Base-by-base conservation (phyloP, 2,113 vertebrate genomes). In the Calonectris borealis region DNA sequence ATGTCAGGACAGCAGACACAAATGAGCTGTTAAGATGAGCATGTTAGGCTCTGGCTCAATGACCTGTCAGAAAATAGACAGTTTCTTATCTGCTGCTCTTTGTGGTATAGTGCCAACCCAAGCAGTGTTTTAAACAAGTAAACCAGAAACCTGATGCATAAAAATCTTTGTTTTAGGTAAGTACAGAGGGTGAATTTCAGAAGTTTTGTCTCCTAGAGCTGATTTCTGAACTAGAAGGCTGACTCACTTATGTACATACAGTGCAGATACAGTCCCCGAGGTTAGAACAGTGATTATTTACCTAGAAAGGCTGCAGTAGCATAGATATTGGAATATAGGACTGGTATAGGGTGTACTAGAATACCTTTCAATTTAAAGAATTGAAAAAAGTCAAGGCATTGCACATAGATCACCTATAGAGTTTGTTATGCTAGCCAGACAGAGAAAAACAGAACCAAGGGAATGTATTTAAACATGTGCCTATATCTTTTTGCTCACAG, bases 61-160 rank as follows among this genome's bases (percentile, higher is more conserved):
- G 91, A 83, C 82, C 77, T 96, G 93, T 94, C 96, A 96, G 87
- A 84, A 95, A 90, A 86, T 32, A 88, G 22, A 80, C 57, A 52
- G 81, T 66, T 93, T 64, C 77, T 82, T 82, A 68, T 48, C 51
- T 8, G 3, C 75, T 29, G 54, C 70, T 88, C 58, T 80, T 78
- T 52, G 44, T 83, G 84, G 34, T 83, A 88, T 57, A 83, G 44
- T 52, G 40, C 79, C 90, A 91, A 26, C 32, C 42, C 87, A 32
- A 86, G 71, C 42, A 83, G 62, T 51, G 57, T 88, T 94, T 95
- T 86, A 86, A 73, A 78, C 3, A n/a, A 66, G n/a, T 57, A 87
- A 89, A 90, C 20, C 71, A 64, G 70, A 85, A 90, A 40, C 32
- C 70, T 42, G 44, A 48, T 24, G 29, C 52, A 48, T 55, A 20